These are phyloP conservation scores for Heteromormyrus szaboi DNA, from an alignment of 2,797 vertebrate species.

Conservation along the genomic window DNA sequence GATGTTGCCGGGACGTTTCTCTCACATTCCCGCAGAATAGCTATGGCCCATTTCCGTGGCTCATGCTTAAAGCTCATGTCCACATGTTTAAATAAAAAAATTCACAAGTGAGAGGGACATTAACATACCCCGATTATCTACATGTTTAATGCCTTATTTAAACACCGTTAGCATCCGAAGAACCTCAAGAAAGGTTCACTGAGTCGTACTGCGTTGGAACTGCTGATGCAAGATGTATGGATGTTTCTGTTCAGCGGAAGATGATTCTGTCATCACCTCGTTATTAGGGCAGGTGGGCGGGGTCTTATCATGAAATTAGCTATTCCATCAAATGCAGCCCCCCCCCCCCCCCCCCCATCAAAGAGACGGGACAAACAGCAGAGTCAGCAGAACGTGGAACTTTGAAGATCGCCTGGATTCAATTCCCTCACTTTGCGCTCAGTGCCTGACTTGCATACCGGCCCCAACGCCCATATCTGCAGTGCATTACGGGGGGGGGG, in stretches of 20 bases:
- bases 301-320: background rate
- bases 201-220: background rate
- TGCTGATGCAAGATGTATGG: background rate
- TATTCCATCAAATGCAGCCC: background rate
- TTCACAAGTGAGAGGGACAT: background rate
- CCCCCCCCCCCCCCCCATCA: background rate
- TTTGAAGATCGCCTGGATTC: constrained; percentile 31
- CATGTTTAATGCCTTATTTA: background rate
- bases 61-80: background rate
- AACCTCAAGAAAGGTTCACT: background rate
- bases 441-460: constrained; percentile 23
- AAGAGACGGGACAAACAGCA: background rate
- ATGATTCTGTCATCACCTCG: background rate
- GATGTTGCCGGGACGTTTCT: background rate
- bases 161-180: background rate
- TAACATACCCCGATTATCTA: background rate
- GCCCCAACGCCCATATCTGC: constrained; percentile 11
- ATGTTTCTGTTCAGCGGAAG: background rate
- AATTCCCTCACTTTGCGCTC: background rate
- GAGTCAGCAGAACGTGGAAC: constrained; percentile 22
- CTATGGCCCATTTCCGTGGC: background rate
- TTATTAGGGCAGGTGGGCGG: background rate
- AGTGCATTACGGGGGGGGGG: constrained; percentile 5
- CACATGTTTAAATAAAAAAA: background rate
- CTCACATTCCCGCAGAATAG: background rate